phyloP scores from a whole-genome alignment of 2,113 vertebrate genomes.

The Tiliqua scincoides region DNA sequence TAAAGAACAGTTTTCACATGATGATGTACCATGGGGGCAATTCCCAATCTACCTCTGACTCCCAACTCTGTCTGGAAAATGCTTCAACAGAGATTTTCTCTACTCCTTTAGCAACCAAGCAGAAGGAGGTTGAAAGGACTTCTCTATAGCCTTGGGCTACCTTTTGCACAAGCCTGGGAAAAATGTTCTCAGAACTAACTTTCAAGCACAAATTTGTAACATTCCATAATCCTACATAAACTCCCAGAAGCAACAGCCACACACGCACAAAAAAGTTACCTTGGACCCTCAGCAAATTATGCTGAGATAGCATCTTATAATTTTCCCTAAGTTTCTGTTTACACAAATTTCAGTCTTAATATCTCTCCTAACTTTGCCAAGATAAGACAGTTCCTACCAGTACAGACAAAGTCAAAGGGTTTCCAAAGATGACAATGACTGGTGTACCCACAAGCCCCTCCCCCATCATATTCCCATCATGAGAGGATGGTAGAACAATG shows the following conservation, averaged over 20 bases:
- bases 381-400: not conserved
- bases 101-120: not conserved
- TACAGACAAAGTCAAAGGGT: not conserved
- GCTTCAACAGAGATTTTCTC: not conserved
- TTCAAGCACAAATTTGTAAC: not conserved
- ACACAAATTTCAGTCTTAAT: slow-evolving; percentile 9
- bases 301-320: not conserved
- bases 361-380: not conserved
- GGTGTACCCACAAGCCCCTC: not conserved
- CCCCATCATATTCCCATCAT: not conserved
- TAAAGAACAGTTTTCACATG: not conserved
- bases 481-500: not conserved
- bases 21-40: not conserved
- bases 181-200: not conserved
- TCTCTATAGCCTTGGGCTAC: slow-evolving; percentile 14
- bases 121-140: slow-evolving; percentile 14
- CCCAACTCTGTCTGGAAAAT: not conserved
- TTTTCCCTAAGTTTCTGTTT: fast-evolving
- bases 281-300: not conserved
- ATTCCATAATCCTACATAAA: not conserved
- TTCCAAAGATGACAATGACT: not conserved
- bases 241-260: not conserved
- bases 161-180: not conserved
- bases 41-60: not conserved
- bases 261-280: not conserved